phyloP scores from a whole-genome alignment of 2,888 invertebrate species.

The Drosophila fungiperda region DNA sequence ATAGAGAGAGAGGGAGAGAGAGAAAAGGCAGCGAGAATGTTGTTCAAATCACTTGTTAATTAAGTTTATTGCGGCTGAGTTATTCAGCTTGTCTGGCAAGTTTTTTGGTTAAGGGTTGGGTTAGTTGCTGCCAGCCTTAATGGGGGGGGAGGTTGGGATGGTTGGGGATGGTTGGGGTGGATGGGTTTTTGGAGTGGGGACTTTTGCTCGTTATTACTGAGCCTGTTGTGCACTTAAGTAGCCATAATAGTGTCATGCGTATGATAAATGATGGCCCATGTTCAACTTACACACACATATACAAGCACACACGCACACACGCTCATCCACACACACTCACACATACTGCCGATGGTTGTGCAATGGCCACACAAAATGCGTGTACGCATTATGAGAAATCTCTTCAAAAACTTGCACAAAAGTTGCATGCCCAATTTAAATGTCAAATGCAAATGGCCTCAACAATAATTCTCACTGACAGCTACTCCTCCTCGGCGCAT shows the following conservation, averaged over 20 bases:
- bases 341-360: not conserved
- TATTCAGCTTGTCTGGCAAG: slow-evolving; percentile 39
- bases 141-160: slow-evolving; percentile 1
- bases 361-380: slow-evolving; percentile 61
- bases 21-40: slow-evolving; percentile 12
- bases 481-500: not conserved
- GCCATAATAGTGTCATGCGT: slow-evolving; percentile 69
- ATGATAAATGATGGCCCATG: slow-evolving; percentile 66
- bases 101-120: slow-evolving; percentile 19
- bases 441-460: slow-evolving; percentile 62
- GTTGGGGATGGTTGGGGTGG: slow-evolving; percentile 1
- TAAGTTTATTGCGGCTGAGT: slow-evolving; percentile 63
- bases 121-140: not conserved
- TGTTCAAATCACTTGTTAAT: slow-evolving; percentile 68
- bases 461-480: slow-evolving; percentile 51
- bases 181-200: not conserved
- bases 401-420: slow-evolving; percentile 60
- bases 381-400: slow-evolving; percentile 62
- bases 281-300: slow-evolving; percentile 36
- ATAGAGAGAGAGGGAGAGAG: not conserved
- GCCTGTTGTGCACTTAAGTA: slow-evolving; percentile 67
- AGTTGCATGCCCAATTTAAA: slow-evolving; percentile 64
- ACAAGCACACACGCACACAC: not conserved
- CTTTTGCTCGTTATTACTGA: slow-evolving; percentile 54
- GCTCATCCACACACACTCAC: not conserved